phyloP scores from a whole-genome alignment of 2,113 vertebrate species.

The Taxidea taxus region DNA sequence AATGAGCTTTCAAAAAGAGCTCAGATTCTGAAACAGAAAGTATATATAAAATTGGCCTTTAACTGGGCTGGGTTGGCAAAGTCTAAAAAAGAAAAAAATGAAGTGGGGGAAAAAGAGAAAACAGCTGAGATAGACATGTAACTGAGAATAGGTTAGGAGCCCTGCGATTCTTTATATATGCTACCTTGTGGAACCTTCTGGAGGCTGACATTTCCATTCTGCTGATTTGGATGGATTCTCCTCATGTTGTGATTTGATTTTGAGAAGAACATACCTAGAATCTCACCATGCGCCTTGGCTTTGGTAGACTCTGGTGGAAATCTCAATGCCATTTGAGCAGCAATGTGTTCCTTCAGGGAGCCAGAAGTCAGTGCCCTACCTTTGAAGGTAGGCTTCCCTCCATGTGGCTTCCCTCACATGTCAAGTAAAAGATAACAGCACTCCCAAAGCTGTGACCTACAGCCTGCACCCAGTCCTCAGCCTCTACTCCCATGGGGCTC shows the following conservation, averaged over 20 bases:
- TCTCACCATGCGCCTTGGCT: neutral
- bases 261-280: neutral
- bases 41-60: neutral
- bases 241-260: neutral
- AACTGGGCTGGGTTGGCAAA: neutral
- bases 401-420: neutral
- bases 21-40: neutral
- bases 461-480: no score
- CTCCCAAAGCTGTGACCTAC: no score
- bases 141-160: accelerated
- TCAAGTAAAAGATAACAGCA: neutral
- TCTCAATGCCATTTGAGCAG: neutral
- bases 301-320: neutral
- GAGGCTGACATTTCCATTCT: neutral
- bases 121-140: neutral
- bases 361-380: neutral
- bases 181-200: neutral
- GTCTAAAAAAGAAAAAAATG: neutral
- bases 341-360: neutral
- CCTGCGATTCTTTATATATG: no score
- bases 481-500: accelerated
- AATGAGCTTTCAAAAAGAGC: neutral
- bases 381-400: neutral
- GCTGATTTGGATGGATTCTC: neutral
- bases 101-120: neutral